Percentiles rank a stretch among this genome's conserved stretches.
phyloP scores from a whole-genome alignment of 2,797 vertebrate species.

The Leptatherina wallacei region DNA sequence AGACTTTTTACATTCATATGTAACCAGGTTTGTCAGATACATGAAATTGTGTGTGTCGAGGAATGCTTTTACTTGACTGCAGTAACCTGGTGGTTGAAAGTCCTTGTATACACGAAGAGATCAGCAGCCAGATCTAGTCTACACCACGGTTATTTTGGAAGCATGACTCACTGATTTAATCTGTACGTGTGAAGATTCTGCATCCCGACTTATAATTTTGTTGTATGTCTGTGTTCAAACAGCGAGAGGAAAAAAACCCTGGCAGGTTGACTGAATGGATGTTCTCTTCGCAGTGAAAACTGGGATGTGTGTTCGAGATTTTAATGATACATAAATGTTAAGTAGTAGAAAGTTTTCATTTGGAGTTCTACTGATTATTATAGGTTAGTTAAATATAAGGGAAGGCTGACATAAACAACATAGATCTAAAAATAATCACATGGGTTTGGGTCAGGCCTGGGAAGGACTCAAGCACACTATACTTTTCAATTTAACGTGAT shows the following conservation, averaged over 20 bases:
- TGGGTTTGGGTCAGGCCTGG: not conserved
- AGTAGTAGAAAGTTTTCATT: not conserved
- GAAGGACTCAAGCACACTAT: too few relatives aligned
- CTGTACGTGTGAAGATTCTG: not conserved
- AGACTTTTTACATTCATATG: slow-evolving; percentile 9
- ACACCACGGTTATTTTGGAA: not conserved
- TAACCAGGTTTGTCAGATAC: not conserved
- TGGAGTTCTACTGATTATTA: not conserved
- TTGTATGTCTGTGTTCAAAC: not conserved
- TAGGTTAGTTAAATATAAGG: not conserved
- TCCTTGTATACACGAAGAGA: not conserved
- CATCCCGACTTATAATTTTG: not conserved
- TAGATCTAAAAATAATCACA: not conserved
- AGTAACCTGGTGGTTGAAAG: slow-evolving; percentile 4
- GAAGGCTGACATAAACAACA: not conserved
- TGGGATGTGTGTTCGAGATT: not conserved
- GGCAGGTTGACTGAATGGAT: not conserved
- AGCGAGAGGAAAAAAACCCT: not conserved
- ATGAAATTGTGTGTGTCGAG: not conserved
- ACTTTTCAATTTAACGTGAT: too few relatives aligned
- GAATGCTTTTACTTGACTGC: slow-evolving; percentile 6
- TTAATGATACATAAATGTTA: not conserved
- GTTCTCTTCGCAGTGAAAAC: not conserved
- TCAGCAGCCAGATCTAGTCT: slow-evolving; percentile 1
- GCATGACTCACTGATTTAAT: not conserved